Conservation (phyloP, 2,797 vertebrate genomes). For the Caiman crocodilus region DNA sequence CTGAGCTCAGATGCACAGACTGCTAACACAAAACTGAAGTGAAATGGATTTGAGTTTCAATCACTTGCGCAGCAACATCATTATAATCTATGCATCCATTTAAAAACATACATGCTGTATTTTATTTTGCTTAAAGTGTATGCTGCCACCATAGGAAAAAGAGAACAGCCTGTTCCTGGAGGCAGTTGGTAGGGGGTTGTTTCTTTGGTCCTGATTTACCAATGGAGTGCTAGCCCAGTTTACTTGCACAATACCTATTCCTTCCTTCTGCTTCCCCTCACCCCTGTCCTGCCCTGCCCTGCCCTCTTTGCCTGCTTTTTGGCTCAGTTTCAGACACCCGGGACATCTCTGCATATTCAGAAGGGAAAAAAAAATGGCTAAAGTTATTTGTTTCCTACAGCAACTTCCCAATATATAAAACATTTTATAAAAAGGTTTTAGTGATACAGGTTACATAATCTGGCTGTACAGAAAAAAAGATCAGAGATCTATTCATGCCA, state of each 20-base stretch:
- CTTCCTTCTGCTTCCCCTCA: neutral
- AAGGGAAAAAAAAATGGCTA: neutral
- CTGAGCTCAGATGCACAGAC: neutral
- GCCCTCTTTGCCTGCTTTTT: neutral
- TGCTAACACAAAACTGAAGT: neutral
- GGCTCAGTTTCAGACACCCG: neutral
- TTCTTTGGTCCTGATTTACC: conserved; percentile 37
- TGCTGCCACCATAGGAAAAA: conserved; percentile 34
- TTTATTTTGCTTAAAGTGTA: conserved; percentile 1
- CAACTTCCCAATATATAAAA: neutral
- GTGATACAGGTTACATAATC: neutral
- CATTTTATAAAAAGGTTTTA: neutral
- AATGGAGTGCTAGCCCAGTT: neutral
- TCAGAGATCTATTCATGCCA: neutral
- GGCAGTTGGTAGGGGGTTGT: conserved; percentile 22
- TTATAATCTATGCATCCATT: neutral
- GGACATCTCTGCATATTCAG: neutral
- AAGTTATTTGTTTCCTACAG: neutral
- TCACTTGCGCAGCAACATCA: neutral
- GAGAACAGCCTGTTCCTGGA: conserved; percentile 53
- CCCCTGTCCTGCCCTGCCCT: neutral
- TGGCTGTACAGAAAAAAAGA: neutral
- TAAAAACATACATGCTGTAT: conserved; percentile 20
- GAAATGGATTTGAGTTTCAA: neutral
- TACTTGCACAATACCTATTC: neutral